Evolutionary conservation across 2,113 vertebrate genomes (phyloP).

Genomic region (Mirounga angustirostris): DNA sequence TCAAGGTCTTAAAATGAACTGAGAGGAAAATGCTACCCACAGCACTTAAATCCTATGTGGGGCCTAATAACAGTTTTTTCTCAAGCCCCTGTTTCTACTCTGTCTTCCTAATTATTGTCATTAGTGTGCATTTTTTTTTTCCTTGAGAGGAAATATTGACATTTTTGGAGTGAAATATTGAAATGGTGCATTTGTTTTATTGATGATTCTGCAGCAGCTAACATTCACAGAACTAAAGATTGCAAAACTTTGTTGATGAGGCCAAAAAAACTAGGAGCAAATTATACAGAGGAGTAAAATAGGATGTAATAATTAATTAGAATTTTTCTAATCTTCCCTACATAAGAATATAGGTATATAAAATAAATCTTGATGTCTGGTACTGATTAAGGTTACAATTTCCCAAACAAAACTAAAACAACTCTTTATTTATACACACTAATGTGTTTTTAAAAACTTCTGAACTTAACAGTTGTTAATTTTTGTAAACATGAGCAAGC

Average conservation of each 20-base stretch:
- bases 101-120: constrained; percentile 82
- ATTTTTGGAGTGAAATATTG: constrained; percentile 70
- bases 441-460: constrained; percentile 48
- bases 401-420: constrained; percentile 69
- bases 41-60: constrained; percentile 77
- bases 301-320: constrained; percentile 65
- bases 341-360: constrained; percentile 56
- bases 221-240: constrained; percentile 68
- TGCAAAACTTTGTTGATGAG: constrained; percentile 74
- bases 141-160: constrained; percentile 84
- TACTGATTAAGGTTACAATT: constrained; percentile 81
- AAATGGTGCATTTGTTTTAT: constrained; percentile 68
- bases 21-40: constrained; percentile 72
- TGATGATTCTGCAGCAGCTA: constrained; percentile 61
- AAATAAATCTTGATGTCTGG: constrained; percentile 74
- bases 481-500: constrained; percentile 1
- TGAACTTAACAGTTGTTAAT: constrained; percentile 21
- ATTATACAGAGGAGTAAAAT: constrained; percentile 79
- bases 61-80: constrained; percentile 78
- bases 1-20: constrained; percentile 74
- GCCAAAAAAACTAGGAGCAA: constrained; percentile 61
- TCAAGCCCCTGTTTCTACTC: constrained; percentile 72
- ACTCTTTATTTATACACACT: background rate
- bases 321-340: constrained; percentile 50
- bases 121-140: constrained; percentile 69